A percentile compares a stretch with the other conserved stretches of the same genome.
These are phyloP conservation scores for Dasyurus viverrinus DNA, from an alignment of 2,113 vertebrate genomes.

Conservation along the genomic window DNA sequence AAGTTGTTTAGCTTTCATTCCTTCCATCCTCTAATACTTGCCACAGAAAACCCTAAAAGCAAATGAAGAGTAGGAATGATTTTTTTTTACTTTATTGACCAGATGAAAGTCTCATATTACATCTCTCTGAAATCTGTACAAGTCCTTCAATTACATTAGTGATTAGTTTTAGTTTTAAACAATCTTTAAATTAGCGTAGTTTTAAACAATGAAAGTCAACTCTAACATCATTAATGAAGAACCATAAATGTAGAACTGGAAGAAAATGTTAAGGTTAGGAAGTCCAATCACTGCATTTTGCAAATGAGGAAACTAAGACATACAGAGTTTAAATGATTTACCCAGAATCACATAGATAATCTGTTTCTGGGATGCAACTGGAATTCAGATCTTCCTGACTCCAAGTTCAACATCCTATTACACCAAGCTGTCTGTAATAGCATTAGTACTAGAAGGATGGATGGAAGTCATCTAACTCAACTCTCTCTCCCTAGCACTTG, in stretches of 20 bases:
- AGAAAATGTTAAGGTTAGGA: neutral
- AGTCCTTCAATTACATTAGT: neutral
- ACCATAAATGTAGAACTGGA: neutral
- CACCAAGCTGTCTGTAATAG: neutral
- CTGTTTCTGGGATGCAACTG: neutral
- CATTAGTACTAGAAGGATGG: neutral
- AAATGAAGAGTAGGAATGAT: neutral
- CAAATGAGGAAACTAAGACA: neutral
- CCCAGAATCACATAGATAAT: neutral
- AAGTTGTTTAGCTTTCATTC: neutral
- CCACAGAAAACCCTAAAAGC: neutral
- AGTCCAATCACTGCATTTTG: neutral
- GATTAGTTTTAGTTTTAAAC: neutral
- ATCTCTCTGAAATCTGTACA: rapidly evolving
- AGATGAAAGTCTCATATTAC: neutral
- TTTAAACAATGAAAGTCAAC: neutral
- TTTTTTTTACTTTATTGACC: neutral
- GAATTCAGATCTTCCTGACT: neutral
- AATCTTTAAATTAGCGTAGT: no score
- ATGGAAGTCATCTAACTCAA: neutral
- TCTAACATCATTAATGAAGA: neutral
- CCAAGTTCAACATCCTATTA: neutral
- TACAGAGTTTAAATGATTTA: neutral
- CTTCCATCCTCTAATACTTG: neutral
- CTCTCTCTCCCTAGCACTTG: neutral